Evolutionary conservation across 1,140 invertebrate species (phyloP), one percentile per base, ranked within the genome.

Genomic region (Antheraea pernyi): DNA sequence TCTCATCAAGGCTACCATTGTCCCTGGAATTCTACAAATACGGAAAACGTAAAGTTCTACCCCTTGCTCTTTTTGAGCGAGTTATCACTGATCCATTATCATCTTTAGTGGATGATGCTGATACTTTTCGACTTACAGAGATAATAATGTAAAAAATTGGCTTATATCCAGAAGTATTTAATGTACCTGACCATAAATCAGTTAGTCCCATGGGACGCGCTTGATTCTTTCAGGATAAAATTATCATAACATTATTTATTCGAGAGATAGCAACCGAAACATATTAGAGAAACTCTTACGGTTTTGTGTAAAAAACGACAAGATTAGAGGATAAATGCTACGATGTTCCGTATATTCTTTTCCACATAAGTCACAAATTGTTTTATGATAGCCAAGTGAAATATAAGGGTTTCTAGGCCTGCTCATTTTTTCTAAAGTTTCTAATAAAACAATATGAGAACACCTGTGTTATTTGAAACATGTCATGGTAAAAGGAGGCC

Each of bases 371-470:
- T 39, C 39, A 19, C 16, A 65, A 39, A 19, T 19, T 39, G 63
- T 74, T 73, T 37, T 63, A 53, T 53, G 63, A 37, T 67, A 60
- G 46, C 60, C 61, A 53, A 68, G 58, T 60, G 60, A 58, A 64
- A 36, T 64, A 42, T 37, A 64, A 65, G 11, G 16, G 18, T 7
- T 30, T 13, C 9, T 53, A 16, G 13, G 46, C 46, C 1, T 53
- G 10, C 16, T 6, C 1, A 30, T 30, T 30, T 6, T 53, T 16
- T 53, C 5, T 53, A 53, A 16, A 13, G 46, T 53, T 53, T n/a
- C 5, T 16, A 16, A 53, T 16, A 53, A 53, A 53, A 53, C 13
- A 13, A 9, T 13, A 6, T 53, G 46, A 6, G 13, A 53, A 53
- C 1, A 53, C 13, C 7, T 53, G 16, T 2, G 46, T 13, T 53